Conservation (phyloP, 2,113 vertebrate genomes). For the Pteropus alecto region DNA sequence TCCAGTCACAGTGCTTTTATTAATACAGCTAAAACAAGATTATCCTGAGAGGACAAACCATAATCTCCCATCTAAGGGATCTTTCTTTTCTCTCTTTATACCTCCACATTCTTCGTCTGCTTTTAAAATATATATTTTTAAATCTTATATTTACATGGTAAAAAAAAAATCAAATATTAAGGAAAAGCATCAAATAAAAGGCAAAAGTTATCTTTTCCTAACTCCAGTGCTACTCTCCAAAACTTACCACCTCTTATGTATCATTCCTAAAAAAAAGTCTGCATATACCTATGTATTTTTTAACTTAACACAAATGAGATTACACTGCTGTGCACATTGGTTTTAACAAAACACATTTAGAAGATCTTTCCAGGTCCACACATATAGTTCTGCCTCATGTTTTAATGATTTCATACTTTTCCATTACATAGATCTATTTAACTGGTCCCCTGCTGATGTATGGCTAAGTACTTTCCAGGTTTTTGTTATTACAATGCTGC, state of each 20-base stretch:
- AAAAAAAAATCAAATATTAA: not conserved
- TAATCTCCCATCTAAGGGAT: not conserved
- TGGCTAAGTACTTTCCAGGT: not conserved
- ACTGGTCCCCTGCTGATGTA: not conserved
- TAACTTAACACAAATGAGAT: not conserved
- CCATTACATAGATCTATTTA: not conserved
- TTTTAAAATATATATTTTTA: not conserved
- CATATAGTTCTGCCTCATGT: not conserved
- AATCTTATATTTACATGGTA: not conserved
- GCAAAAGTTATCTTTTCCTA: not conserved
- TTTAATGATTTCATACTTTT: constrained; percentile 34
- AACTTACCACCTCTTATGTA: not conserved
- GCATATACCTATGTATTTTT: not conserved
- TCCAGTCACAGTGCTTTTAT: not conserved
- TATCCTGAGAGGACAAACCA: not conserved
- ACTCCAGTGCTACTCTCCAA: not conserved
- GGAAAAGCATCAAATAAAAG: not conserved
- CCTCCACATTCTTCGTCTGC: not conserved
- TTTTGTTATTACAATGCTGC: not conserved
- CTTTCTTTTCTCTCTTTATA: not conserved
- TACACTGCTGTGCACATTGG: not conserved
- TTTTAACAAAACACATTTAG: not conserved
- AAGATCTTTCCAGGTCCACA: not conserved
- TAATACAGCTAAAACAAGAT: not conserved
- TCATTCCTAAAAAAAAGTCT: not conserved